Conservation (phyloP, 2,113 vertebrate genomes). For the Orycteropus afer region DNA sequence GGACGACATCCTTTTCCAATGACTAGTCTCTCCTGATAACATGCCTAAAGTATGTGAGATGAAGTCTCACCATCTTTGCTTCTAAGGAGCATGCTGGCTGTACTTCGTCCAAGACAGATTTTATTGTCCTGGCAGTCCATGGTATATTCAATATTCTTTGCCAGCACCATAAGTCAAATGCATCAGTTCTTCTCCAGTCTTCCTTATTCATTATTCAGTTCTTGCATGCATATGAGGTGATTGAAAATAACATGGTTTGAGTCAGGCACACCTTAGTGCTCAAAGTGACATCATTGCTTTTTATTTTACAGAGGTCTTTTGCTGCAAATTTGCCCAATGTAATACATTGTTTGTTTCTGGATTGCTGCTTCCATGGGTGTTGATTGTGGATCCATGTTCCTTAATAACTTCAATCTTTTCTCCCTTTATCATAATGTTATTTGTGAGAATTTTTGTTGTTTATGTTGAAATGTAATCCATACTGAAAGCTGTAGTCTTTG, state of each 20-base stretch:
- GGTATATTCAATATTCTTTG: background rate
- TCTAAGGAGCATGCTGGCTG: background rate
- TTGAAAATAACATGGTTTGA: background rate
- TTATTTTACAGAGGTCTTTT: background rate
- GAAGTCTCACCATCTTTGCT: background rate
- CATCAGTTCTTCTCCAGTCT: background rate
- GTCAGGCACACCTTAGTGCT: background rate
- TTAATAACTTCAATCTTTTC: background rate
- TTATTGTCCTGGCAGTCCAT: background rate
- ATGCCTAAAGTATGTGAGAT: background rate
- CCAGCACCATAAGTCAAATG: background rate
- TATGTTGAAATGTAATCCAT: background rate
- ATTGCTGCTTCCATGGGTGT: background rate
- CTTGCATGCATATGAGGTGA: background rate
- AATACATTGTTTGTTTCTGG: background rate
- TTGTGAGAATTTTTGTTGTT: background rate
- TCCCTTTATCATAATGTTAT: background rate
- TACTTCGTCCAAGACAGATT: background rate
- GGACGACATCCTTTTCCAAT: background rate
- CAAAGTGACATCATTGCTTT: background rate
- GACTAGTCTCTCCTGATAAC: background rate
- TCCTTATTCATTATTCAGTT: background rate
- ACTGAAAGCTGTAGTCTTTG: background rate
- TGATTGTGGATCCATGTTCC: background rate
- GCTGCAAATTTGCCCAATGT: background rate